Evolutionary conservation across 2,797 vertebrate genomes (phyloP).

Genomic region (Arremon aurantiirostris): DNA sequence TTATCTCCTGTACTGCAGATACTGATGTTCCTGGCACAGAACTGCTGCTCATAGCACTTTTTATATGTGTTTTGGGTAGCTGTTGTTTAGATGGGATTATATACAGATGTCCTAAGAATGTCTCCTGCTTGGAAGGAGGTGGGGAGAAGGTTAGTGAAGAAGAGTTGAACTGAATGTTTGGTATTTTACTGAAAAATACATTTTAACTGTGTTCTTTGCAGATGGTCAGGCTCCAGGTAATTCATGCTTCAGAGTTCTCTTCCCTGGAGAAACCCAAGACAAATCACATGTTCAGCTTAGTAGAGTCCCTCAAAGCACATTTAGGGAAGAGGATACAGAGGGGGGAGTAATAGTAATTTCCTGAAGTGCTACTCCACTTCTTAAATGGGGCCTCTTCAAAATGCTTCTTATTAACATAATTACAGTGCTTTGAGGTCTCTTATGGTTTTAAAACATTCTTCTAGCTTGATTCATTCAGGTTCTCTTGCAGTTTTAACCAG

Average conservation of each 20-base stretch:
- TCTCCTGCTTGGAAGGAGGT: neutral
- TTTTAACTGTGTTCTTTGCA: neutral
- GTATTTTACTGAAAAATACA: neutral
- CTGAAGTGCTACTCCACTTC: neutral
- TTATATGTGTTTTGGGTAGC: neutral
- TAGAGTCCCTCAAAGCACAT: neutral
- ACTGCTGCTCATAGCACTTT: neutral
- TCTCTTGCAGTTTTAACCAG: neutral
- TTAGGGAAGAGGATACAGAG: neutral
- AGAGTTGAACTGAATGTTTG: neutral
- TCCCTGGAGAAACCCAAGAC: neutral
- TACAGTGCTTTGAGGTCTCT: neutral
- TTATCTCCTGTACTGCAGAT: neutral
- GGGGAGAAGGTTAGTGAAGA: neutral
- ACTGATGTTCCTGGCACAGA: neutral
- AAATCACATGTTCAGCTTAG: neutral
- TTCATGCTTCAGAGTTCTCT: neutral
- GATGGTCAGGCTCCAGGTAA: neutral
- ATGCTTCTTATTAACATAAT: neutral
- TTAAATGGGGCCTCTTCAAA: neutral
- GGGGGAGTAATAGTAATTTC: neutral
- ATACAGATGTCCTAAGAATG: neutral
- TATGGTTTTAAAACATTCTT: neutral
- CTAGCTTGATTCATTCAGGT: neutral
- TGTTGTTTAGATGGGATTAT: neutral